Evolutionary conservation across 2,113 vertebrate species (phyloP).

Genomic region (Carassius carassius): DNA sequence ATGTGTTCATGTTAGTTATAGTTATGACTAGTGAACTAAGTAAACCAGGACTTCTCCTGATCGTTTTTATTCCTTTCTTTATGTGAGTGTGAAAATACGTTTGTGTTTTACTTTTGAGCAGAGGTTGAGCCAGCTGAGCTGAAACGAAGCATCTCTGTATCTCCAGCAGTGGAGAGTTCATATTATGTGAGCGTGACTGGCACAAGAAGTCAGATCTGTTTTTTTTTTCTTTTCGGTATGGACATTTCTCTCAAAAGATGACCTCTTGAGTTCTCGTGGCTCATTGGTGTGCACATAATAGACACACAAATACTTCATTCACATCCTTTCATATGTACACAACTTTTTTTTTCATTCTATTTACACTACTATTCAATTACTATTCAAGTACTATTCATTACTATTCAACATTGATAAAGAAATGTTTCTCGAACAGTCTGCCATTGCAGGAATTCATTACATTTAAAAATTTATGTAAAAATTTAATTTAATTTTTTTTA

Average conservation of each 20-base stretch:
- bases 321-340: not conserved
- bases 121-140: too few relatives aligned
- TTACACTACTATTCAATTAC: not conserved
- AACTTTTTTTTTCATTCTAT: not conserved
- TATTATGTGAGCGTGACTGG: not conserved
- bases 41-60: not conserved
- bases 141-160: constrained; percentile 1
- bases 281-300: not conserved
- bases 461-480: too few relatives aligned
- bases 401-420: not conserved
- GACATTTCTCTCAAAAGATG: constrained; percentile 4
- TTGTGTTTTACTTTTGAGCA: not conserved
- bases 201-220: constrained; percentile 1
- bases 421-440: not conserved
- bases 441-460: too few relatives aligned
- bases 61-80: not conserved
- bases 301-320: not conserved
- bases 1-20: not conserved
- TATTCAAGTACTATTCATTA: too few relatives aligned
- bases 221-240: not conserved
- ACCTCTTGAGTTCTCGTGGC: not conserved
- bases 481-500: too few relatives aligned
- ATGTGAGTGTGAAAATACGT: not conserved
- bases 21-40: not conserved
- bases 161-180: not conserved